Percentiles rank a stretch among this genome's conserved stretches.
phyloP scores from a whole-genome alignment of 2,113 vertebrate genomes.

The Anguilla japonica region DNA sequence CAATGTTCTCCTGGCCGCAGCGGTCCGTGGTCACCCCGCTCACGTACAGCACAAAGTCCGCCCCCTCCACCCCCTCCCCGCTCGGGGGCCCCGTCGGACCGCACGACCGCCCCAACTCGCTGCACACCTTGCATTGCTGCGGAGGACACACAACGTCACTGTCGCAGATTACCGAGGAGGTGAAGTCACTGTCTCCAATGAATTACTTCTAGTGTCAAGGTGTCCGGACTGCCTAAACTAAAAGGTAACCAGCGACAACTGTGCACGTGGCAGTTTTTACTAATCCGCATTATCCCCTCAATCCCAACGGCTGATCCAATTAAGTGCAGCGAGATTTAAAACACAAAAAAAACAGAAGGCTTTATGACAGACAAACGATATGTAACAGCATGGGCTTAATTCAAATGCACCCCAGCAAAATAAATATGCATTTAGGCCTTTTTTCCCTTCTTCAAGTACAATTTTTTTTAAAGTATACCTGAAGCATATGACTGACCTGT shows the following conservation, averaged over 20 bases:
- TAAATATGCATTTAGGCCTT: neutral
- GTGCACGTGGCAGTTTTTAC: constrained; percentile 1
- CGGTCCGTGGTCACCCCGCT: constrained; percentile 90
- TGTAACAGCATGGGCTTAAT: too few species aligned
- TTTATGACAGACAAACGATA: neutral
- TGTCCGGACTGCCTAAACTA: neutral
- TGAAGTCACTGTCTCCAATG: too few species aligned
- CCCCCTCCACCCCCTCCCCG: constrained; percentile 81
- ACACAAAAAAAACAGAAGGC: neutral
- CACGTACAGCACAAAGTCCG: constrained; percentile 92
- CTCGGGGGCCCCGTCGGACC: constrained; percentile 74
- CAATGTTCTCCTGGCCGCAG: constrained; percentile 93
- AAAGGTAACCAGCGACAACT: neutral
- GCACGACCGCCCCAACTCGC: constrained; percentile 75
- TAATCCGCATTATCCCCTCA: constrained; percentile 19
- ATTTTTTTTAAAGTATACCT: too few species aligned
- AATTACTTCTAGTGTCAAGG: neutral
- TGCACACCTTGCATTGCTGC: constrained; percentile 89
- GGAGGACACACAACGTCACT: neutral
- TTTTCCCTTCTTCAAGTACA: neutral
- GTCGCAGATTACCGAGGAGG: neutral
- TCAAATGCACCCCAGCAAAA: too few species aligned
- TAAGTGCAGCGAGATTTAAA: constrained; percentile 10
- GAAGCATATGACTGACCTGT: constrained; percentile 72
- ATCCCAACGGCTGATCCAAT: constrained; percentile 16